phyloP scores from a whole-genome alignment of 92 coral and sea anemone genomes.

The Phymanthus crucifer region DNA sequence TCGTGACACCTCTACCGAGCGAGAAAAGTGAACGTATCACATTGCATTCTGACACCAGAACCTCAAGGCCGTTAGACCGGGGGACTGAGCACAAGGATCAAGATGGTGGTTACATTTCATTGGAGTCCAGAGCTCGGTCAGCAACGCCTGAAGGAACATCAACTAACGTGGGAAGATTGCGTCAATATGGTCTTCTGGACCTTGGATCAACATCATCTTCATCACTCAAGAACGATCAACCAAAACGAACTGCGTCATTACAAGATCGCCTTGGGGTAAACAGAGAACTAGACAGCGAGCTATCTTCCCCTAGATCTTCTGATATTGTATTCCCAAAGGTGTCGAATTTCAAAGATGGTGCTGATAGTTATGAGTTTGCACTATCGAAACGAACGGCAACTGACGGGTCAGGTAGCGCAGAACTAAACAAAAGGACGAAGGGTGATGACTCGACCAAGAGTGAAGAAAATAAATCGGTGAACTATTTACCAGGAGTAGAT shows the following conservation, averaged over 20 bases:
- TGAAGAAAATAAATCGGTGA: constrained; percentile 21
- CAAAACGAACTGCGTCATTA: constrained; percentile 12
- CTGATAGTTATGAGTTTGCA: background rate
- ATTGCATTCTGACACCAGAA: background rate
- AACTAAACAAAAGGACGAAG: constrained; percentile 42
- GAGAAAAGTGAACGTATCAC: background rate
- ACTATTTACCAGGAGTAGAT: constrained; percentile 69
- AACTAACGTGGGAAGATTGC: constrained; percentile 5
- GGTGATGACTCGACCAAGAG: constrained; percentile 15
- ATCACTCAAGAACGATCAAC: background rate
- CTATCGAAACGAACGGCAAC: constrained; percentile 15
- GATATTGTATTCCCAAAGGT: background rate
- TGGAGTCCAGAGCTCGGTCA: constrained; percentile 20
- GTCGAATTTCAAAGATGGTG: background rate
- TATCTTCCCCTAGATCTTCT: background rate
- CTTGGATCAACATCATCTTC: constrained; percentile 31
- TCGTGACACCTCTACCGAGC: background rate
- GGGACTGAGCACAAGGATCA: constrained; percentile 6
- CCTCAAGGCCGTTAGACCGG: background rate
- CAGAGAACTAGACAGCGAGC: background rate
- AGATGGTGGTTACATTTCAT: constrained; percentile 21
- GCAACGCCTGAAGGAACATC: background rate
- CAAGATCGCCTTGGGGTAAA: background rate
- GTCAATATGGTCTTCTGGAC: constrained; percentile 46
- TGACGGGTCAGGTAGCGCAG: constrained; percentile 23